Conservation (phyloP, 1,140 invertebrate genomes). For the Teleogryllus occipitalis region DNA sequence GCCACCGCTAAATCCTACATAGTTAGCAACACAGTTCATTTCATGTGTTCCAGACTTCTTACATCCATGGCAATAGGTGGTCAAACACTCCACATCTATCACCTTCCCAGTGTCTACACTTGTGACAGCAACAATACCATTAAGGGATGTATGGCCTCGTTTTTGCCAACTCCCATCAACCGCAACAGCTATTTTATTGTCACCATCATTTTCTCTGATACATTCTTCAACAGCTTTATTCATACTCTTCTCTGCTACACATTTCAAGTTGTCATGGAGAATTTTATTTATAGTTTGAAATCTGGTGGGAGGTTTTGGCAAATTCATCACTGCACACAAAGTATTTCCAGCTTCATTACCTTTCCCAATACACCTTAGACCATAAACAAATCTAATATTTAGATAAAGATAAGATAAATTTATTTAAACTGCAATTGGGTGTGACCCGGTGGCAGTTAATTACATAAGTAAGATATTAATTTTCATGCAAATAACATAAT, state of each 20-base stretch:
- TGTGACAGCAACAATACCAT: slow-evolving; percentile 24
- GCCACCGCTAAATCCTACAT: slow-evolving; percentile 21
- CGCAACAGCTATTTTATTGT: slow-evolving; percentile 17
- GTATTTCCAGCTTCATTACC: slow-evolving; percentile 11
- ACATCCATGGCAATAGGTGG: slow-evolving; percentile 22
- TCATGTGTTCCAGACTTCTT: slow-evolving; percentile 17
- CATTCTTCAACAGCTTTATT: slow-evolving; percentile 14
- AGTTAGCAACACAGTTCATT: slow-evolving; percentile 21
- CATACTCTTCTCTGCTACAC: slow-evolving; percentile 18
- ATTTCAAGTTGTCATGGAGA: slow-evolving; percentile 6
- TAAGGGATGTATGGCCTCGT: slow-evolving; percentile 24
- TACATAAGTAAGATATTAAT: too few relatives aligned
- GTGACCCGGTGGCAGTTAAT: too few relatives aligned
- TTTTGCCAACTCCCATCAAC: slow-evolving; percentile 25
- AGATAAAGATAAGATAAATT: too few relatives aligned
- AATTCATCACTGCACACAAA: slow-evolving; percentile 14
- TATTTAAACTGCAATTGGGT: too few relatives aligned
- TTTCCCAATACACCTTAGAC: slow-evolving; percentile 16
- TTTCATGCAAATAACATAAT: too few relatives aligned
- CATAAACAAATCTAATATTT: slow-evolving; percentile 15
- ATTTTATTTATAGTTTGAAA: slow-evolving; percentile 16
- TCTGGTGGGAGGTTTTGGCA: slow-evolving; percentile 15
- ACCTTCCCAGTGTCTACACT: slow-evolving; percentile 26
- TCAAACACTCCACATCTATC: slow-evolving; percentile 21
- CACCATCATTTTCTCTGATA: slow-evolving; percentile 16